Base-by-base conservation (phyloP, 2,113 vertebrate genomes). In the Columbina picui region DNA sequence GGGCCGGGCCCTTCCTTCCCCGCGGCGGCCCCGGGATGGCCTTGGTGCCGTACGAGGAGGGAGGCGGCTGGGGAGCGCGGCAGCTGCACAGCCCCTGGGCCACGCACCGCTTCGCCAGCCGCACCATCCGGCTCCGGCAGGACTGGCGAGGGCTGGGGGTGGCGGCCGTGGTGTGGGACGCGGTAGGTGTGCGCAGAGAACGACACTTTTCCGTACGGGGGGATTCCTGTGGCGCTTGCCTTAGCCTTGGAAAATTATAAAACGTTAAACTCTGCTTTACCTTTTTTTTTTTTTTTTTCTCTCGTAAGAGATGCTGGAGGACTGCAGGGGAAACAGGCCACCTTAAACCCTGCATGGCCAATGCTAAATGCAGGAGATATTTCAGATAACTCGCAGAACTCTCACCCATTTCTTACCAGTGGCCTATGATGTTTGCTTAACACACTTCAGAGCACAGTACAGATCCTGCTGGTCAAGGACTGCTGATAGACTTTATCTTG, bases 111-210 rank as follows among this genome's bases (percentile, higher is more conserved):
- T 99, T 99, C 61, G 99, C 98, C 32, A 96, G 98, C 84, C 98
- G 80, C 84, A 97, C 96, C 27, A 94, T 99, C 73, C 96, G 91
- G 22, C 96, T 99, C 7, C 82, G 94, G 6, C 99, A 99, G 98
- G 98, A 99, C 97, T 99, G 99, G 99, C 98, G 95, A 55, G 98
- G 97, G n/a, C 98, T 98, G 15, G 99, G 99, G 3, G 99, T 99
- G 4, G 99, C 99, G 3, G 99, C 99, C 0, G 99, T 99, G 25
- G 99, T 99, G 12, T 99, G 99, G 99, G 99, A 99, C 29, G 99
- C 99, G 61, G 99, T 99, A 91, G 94, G 95, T 91, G 81, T 25
- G 49, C 49, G 43, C 43, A 45, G 8, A 45, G 43, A 45, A 19
- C 18, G 18, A 43, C 43, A 4, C 8, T 19, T 45, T 45, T 19